These are phyloP conservation scores for Colletes collaris DNA, from an alignment of 2,888 invertebrate species.

Conservation along the genomic window DNA sequence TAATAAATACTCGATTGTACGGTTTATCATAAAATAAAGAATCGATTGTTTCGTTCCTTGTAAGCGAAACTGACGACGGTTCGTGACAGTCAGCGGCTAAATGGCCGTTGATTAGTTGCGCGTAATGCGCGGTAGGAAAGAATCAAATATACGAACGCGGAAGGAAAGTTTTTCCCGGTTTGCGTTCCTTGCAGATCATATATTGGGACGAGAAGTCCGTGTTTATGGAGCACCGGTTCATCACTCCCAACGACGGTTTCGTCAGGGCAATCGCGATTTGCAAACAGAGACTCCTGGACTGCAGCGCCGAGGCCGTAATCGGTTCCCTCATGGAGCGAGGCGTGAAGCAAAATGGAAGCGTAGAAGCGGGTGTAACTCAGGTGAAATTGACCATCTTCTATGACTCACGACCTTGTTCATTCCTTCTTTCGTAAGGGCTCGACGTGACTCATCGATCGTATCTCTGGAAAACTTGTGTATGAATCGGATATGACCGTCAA, in stretches of 20 bases:
- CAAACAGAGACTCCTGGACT: slow-evolving; percentile 82
- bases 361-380: slow-evolving; percentile 79
- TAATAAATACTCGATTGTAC: neutral
- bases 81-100: too few species aligned
- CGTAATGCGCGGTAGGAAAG: too few species aligned
- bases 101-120: too few species aligned
- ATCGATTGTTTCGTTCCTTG: neutral
- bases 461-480: too few species aligned
- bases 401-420: too few species aligned
- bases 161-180: neutral
- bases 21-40: slow-evolving; percentile 1
- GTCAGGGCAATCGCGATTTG: slow-evolving; percentile 84
- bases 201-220: slow-evolving; percentile 94
- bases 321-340: slow-evolving; percentile 81
- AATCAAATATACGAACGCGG: neutral
- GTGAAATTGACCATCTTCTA: slow-evolving; percentile 59
- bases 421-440: too few species aligned
- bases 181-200: slow-evolving; percentile 85
- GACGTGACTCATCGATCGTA: too few species aligned
- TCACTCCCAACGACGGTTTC: slow-evolving; percentile 89
- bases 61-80: too few species aligned
- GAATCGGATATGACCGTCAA: too few species aligned
- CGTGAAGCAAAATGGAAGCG: slow-evolving; percentile 77
- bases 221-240: slow-evolving; percentile 93
- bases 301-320: slow-evolving; percentile 83